These are phyloP conservation scores for Corythornis leucogaster DNA, from an alignment of 2,797 vertebrate genomes.

Conservation along the genomic window DNA sequence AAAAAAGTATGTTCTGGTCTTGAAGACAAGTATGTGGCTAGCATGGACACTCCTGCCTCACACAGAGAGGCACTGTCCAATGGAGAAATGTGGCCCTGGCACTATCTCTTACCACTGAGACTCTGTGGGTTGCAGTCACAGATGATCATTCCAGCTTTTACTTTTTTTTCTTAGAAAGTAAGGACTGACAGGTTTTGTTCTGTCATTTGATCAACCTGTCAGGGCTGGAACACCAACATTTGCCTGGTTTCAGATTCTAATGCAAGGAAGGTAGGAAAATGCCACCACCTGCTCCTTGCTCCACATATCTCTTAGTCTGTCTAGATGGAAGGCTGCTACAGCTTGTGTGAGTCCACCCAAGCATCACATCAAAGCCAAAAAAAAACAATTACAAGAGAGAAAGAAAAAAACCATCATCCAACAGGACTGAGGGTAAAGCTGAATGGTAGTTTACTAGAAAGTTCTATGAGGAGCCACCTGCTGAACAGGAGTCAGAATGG, in stretches of 20 bases:
- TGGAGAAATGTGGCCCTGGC: fast-evolving
- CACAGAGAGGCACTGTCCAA: background rate
- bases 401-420: background rate
- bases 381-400: background rate
- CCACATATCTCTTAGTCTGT: background rate
- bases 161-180: background rate
- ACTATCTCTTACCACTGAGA: background rate
- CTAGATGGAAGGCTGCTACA: background rate
- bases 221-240: fast-evolving
- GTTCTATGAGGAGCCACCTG: background rate
- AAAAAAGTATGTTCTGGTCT: background rate
- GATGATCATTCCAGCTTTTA: background rate
- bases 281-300: background rate
- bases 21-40: background rate
- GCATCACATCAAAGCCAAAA: background rate
- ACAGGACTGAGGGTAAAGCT: background rate
- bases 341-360: background rate
- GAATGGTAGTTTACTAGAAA: background rate
- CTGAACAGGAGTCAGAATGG: fast-evolving
- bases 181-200: background rate
- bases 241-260: background rate
- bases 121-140: background rate
- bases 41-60: background rate
- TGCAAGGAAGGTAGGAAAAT: background rate
- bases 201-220: background rate